These are phyloP conservation scores for Aptenodytes patagonicus DNA, from an alignment of 2,113 vertebrate genomes.

Conservation along the genomic window DNA sequence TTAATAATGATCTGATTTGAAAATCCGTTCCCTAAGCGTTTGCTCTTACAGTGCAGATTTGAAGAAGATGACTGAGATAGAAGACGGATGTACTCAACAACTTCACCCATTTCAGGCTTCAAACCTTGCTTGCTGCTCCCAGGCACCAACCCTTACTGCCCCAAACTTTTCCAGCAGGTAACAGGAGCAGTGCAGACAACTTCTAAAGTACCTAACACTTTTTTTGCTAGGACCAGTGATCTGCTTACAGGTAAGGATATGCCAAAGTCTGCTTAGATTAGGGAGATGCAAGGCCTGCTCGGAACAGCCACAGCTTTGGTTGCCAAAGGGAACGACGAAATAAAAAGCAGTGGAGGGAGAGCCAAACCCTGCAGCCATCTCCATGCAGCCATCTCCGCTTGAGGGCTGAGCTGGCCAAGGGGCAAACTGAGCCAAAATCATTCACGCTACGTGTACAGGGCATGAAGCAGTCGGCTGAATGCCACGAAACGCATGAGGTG, in stretches of 20 bases:
- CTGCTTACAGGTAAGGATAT: not conserved
- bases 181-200: not conserved
- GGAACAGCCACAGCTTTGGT: not conserved
- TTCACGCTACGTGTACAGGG: not conserved
- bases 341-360: not conserved
- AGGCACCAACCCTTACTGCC: not conserved
- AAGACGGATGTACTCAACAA: not conserved
- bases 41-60: not conserved
- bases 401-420: not conserved
- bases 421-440: not conserved
- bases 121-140: not conserved
- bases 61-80: not conserved
- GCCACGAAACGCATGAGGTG: not conserved
- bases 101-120: not conserved
- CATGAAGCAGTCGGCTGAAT: not conserved
- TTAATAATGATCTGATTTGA: not conserved
- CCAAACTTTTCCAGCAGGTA: not conserved
- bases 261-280: not conserved
- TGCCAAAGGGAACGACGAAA: not conserved
- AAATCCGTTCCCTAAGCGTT: not conserved
- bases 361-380: not conserved
- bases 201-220: not conserved
- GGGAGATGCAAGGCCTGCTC: not conserved
- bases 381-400: not conserved
- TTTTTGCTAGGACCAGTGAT: not conserved